These are phyloP conservation scores for Coronaproctus castanopsis DNA, from an alignment of 2,888 invertebrate genomes.

Conservation along the genomic window DNA sequence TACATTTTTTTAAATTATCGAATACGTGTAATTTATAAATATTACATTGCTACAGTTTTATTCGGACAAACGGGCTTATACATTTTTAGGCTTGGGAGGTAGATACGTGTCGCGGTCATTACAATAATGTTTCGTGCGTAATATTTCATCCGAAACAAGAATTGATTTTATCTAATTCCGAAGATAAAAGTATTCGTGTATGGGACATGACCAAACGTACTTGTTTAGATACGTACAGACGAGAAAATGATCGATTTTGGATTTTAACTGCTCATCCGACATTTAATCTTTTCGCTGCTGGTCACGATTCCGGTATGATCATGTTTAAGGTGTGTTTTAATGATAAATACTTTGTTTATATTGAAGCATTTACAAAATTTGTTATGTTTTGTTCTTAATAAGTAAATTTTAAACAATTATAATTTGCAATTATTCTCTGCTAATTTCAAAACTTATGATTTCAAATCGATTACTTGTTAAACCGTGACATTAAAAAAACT, in stretches of 20 bases:
- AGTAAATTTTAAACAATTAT: too few species aligned
- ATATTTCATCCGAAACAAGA: constrained; percentile 95
- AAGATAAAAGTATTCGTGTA: constrained; percentile 91
- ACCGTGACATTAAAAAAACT: too few species aligned
- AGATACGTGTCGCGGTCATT: constrained; percentile 97
- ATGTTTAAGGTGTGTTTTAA: constrained; percentile 43
- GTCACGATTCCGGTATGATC: constrained; percentile 95
- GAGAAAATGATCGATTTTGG: constrained; percentile 97
- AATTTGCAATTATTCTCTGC: too few species aligned
- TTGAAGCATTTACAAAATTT: constrained; percentile 77
- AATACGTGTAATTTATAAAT: too few species aligned
- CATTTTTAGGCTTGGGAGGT: constrained; percentile 70
- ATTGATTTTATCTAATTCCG: constrained; percentile 86
- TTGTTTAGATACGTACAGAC: constrained; percentile 73
- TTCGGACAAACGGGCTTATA: too few species aligned
- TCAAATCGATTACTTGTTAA: too few species aligned
- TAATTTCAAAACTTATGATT: too few species aligned
- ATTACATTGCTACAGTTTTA: too few species aligned
- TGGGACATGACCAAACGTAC: constrained; percentile 97
- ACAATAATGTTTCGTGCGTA: constrained; percentile 96
- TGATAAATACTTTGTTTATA: too few species aligned
- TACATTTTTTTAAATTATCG: too few species aligned
- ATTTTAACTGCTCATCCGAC: constrained; percentile 85
- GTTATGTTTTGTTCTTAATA: too few species aligned
- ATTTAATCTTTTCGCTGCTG: constrained; percentile 94